Percentiles rank a stretch among this genome's conserved stretches.
These are phyloP conservation scores for Neotoxoptera formosana DNA, from an alignment of 1,140 invertebrate genomes.

Conservation along the genomic window DNA sequence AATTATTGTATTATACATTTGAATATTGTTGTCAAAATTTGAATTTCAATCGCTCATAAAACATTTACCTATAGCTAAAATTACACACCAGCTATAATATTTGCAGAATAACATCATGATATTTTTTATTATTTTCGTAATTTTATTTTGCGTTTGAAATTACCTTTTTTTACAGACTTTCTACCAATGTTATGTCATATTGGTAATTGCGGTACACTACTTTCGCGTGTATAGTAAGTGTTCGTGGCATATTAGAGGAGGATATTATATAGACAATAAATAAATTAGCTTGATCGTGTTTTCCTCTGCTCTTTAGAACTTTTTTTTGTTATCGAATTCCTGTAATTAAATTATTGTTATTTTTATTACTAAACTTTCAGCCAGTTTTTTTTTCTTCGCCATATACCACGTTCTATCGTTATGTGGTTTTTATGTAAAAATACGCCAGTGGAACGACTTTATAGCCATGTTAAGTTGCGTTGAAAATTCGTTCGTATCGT, in stretches of 20 bases:
- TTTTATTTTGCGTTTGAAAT: background rate
- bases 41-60: too few species aligned
- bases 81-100: background rate
- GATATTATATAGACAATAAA: too few species aligned
- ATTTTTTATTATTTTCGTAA: background rate
- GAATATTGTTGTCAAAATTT: too few species aligned
- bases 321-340: background rate
- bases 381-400: background rate
- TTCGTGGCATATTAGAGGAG: background rate
- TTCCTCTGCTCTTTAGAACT: background rate
- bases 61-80: background rate
- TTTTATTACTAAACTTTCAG: constrained; percentile 36
- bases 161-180: background rate
- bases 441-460: constrained; percentile 18
- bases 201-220: background rate
- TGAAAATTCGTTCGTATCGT: constrained; percentile 37
- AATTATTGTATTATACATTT: too few species aligned
- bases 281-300: background rate
- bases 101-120: background rate
- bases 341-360: constrained; percentile 35
- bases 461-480: constrained; percentile 27
- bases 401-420: background rate
- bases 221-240: background rate
- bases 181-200: background rate
- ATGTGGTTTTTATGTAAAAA: constrained; percentile 48